Conservation (phyloP, 2,888 invertebrate genomes). For the Drosophila greeni region DNA sequence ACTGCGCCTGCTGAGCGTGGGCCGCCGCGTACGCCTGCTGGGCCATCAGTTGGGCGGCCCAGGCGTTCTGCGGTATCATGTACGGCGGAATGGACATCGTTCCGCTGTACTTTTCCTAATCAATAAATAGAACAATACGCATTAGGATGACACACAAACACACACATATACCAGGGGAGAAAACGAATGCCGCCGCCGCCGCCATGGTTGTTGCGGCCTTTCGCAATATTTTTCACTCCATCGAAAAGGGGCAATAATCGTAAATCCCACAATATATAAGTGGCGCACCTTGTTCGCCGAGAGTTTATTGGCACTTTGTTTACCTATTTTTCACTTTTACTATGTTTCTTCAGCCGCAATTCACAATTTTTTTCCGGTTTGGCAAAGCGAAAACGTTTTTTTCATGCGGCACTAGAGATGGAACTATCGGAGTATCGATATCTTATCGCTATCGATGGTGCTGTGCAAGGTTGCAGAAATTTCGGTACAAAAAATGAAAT, state of each 20-base stretch:
- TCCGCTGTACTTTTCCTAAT: slow-evolving; percentile 34
- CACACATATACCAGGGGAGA: slow-evolving; percentile 16
- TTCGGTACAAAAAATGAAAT: no score
- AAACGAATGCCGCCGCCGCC: slow-evolving; percentile 43
- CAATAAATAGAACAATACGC: slow-evolving; percentile 35
- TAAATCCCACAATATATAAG: not conserved
- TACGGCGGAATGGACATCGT: slow-evolving; percentile 79
- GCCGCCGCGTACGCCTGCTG: slow-evolving; percentile 87
- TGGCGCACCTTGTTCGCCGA: not conserved
- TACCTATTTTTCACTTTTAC: slow-evolving; percentile 48
- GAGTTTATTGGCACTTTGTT: not conserved
- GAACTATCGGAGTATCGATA: no score
- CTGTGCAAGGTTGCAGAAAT: no score
- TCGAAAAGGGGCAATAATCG: not conserved
- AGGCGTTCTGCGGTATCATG: slow-evolving; percentile 82
- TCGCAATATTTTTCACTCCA: slow-evolving; percentile 46
- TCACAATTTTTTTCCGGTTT: slow-evolving; percentile 52
- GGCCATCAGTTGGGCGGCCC: slow-evolving; percentile 94
- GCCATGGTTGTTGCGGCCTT: slow-evolving; percentile 50
- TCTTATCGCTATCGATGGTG: no score
- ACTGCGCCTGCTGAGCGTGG: slow-evolving; percentile 81
- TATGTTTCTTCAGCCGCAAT: slow-evolving; percentile 41
- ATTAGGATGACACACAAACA: slow-evolving; percentile 34
- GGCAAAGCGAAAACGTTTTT: slow-evolving; percentile 61
- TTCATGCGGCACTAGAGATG: slow-evolving; percentile 63